Percentiles rank a stretch among this genome's conserved stretches.
These are phyloP conservation scores for Chamaea fasciata DNA, from an alignment of 2,113 vertebrate species.

Conservation along the genomic window DNA sequence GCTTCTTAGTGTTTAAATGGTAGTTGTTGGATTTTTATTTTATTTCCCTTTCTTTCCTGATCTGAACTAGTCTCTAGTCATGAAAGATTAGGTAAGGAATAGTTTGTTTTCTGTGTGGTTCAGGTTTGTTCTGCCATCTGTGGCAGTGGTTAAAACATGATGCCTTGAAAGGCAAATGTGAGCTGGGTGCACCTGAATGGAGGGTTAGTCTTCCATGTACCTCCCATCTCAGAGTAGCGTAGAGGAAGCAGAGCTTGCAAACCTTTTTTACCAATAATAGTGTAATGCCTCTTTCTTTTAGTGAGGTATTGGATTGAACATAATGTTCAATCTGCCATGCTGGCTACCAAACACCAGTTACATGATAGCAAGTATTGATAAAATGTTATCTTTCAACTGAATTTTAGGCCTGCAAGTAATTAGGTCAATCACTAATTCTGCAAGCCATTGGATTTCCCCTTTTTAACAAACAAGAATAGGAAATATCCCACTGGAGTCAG, in stretches of 20 bases:
- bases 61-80: neutral
- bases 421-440: neutral
- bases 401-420: neutral
- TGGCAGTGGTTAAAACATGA: neutral
- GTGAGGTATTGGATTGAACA: neutral
- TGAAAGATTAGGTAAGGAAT: neutral
- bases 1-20: neutral
- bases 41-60: neutral
- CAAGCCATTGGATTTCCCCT: neutral
- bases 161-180: neutral
- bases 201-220: neutral
- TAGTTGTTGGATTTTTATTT: neutral
- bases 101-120: neutral
- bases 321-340: neutral
- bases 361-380: neutral
- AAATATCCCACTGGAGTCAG: neutral
- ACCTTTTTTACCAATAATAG: neutral
- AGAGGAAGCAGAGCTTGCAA: neutral
- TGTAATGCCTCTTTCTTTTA: neutral
- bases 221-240: fast-evolving
- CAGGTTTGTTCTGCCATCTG: neutral
- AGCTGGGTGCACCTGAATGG: neutral
- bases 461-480: neutral
- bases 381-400: neutral
- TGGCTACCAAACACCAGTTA: neutral